These are phyloP conservation scores for Rhagonycha fulva DNA, from an alignment of 2,888 invertebrate genomes.

Conservation along the genomic window DNA sequence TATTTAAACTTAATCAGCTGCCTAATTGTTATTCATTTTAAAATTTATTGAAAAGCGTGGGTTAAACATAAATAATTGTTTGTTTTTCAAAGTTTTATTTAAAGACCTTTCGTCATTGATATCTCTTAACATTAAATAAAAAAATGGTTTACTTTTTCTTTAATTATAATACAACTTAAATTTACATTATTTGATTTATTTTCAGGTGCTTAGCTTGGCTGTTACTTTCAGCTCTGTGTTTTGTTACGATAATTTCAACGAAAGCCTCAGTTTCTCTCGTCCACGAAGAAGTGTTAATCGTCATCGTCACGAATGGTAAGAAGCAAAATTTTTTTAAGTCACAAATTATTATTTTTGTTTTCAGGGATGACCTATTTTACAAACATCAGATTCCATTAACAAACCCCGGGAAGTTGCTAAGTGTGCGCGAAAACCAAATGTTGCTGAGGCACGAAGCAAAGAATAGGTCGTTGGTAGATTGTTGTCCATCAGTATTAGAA, in stretches of 20 bases:
- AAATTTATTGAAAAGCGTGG: not conserved
- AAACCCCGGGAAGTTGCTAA: conserved; percentile 56
- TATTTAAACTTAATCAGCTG: not conserved
- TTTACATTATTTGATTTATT: conserved; percentile 32
- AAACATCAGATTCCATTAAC: conserved; percentile 41
- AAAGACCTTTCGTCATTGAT: too few species aligned
- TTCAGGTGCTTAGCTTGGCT: conserved; percentile 65
- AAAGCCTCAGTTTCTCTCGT: conserved; percentile 42
- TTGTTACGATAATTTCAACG: conserved; percentile 48
- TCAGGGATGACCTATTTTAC: conserved; percentile 45
- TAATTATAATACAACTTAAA: not conserved
- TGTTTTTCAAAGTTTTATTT: too few species aligned
- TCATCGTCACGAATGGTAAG: conserved; percentile 24
- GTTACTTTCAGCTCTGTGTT: conserved; percentile 56
- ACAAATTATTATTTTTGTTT: conserved; percentile 15
- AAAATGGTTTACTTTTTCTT: too few species aligned
- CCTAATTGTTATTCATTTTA: not conserved
- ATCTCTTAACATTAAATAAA: too few species aligned
- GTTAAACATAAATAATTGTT: not conserved
- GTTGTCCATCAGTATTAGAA: conserved; percentile 80
- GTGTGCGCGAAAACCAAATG: conserved; percentile 67
- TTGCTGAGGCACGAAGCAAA: conserved; percentile 56
- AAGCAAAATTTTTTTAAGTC: not conserved
- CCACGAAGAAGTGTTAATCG: conserved; percentile 40
- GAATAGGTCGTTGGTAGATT: conserved; percentile 65